Percentiles rank a stretch among this genome's conserved stretches.
Conservation (phyloP, 2,113 vertebrate species). For the Cyprinodon variegatus region DNA sequence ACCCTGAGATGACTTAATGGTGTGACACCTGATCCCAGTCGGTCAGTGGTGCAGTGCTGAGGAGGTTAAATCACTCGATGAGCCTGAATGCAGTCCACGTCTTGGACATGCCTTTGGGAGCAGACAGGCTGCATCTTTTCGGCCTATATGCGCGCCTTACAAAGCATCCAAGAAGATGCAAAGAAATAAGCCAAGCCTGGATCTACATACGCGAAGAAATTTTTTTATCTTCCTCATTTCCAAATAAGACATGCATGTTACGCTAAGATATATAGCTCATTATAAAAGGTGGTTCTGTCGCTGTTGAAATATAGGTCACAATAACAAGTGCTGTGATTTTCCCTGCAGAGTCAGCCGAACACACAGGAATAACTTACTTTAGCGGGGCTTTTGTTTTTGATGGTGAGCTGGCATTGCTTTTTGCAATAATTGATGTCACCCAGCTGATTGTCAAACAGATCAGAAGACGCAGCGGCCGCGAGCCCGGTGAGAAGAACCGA, state of each 20-base stretch:
- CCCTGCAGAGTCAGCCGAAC: slow-evolving; percentile 16
- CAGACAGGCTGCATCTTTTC: slow-evolving; percentile 50
- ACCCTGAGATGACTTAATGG: background rate
- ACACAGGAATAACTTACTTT: slow-evolving; percentile 79
- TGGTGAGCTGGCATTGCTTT: slow-evolving; percentile 84
- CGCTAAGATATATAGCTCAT: background rate
- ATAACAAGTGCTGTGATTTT: background rate
- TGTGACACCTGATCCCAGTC: background rate
- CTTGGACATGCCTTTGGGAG: slow-evolving; percentile 31
- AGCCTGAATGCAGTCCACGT: slow-evolving; percentile 12
- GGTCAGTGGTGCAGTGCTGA: background rate
- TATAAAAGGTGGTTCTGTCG: background rate
- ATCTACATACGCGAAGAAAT: slow-evolving; percentile 18
- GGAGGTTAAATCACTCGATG: background rate
- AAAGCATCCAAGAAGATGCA: slow-evolving; percentile 40
- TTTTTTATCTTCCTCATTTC: background rate
- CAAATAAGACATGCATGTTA: background rate
- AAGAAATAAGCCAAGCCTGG: slow-evolving; percentile 12
- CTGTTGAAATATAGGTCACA: background rate
- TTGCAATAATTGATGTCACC: slow-evolving; percentile 89
- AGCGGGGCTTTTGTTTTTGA: slow-evolving; percentile 81
- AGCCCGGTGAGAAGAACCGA: slow-evolving; percentile 75
- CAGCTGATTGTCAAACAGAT: slow-evolving; percentile 85
- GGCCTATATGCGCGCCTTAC: slow-evolving; percentile 44
- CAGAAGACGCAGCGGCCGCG: slow-evolving; percentile 71